Evolutionary conservation across 1,140 invertebrate species (phyloP), one percentile per base, ranked within the genome.

Genomic region (Zaprionus ornatus): DNA sequence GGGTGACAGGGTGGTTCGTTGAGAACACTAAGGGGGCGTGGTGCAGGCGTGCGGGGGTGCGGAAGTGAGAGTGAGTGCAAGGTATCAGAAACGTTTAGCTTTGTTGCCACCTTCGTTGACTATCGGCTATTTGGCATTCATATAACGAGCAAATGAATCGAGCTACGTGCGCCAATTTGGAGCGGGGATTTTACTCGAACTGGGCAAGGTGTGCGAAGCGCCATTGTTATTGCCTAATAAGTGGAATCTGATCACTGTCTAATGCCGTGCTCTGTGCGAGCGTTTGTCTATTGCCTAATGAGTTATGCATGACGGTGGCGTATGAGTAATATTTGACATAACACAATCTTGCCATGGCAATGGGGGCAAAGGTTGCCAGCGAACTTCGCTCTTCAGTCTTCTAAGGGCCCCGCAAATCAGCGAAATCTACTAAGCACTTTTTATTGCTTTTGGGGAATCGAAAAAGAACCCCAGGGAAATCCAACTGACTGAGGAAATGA

Each of bases 311-410:
- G 59, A 55, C 67, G 80, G 72, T 77, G 77, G 72, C 73, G 84
- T 72, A 87, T 87, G 83, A 87, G 83, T 88, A 87, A 87, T 87
- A 74, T 83, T 68, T 74, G 57, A 68, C 17, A 40, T 66, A 61
- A 68, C 62, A 63, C 68, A 50, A 57, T 48, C 60, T 10, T 59
- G 35, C n/a, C n/a, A 42, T 4, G 2, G n/a, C 40, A n/a, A 42
- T 17, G 7, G 40, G 40, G n/a, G n/a, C n/a, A 45, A 17, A 17
- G 40, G 40, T 45, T n/a, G 40, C 40, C 17, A 13, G 35, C 13
- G 35, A 37, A 37, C 40, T 17, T 42, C 2, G 1, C 6, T 19
- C 2, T 9, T 32, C 3, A 2, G 9, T 10, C 29, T 32, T 32
- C 10, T 3, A 32, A 32, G n/a, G 6, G n/a, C 6, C 15, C n/a